These are phyloP conservation scores for Temnothorax ravouxi DNA, from an alignment of 2,888 invertebrate genomes.

Conservation along the genomic window DNA sequence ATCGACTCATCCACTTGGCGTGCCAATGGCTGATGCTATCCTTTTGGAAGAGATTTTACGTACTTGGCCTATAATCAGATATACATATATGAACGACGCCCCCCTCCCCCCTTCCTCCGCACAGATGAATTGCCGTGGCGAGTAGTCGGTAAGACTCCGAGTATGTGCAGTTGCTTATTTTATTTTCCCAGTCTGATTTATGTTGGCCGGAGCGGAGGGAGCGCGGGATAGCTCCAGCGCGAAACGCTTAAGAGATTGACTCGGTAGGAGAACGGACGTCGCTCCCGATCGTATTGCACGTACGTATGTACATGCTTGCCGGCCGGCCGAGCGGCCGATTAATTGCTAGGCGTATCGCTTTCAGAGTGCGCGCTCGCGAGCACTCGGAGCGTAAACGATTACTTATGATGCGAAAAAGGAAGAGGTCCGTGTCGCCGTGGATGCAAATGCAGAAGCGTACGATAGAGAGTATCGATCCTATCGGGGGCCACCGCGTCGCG, in stretches of 20 bases:
- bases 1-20: constrained; percentile 52
- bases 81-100: constrained; percentile 12
- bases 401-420: constrained; percentile 55
- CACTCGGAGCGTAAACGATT: constrained; percentile 41
- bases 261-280: constrained; percentile 30
- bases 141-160: constrained; percentile 14
- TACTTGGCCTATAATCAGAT: constrained; percentile 56
- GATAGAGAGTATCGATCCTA: constrained; percentile 52
- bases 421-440: constrained; percentile 30
- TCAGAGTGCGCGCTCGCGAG: constrained; percentile 19
- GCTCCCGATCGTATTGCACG: constrained; percentile 32
- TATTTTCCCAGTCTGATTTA: constrained; percentile 45
- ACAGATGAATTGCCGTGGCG: constrained; percentile 43
- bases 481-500: constrained; percentile 29
- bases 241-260: constrained; percentile 46
- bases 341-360: constrained; percentile 47
- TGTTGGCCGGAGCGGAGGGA: constrained; percentile 14
- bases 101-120: neutral
- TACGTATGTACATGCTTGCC: neutral
- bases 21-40: constrained; percentile 57
- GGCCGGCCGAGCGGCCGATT: constrained; percentile 27
- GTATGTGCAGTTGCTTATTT: constrained; percentile 13
- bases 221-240: constrained; percentile 21
- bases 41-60: constrained; percentile 52
- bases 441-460: constrained; percentile 58